Conservation (phyloP, 1,140 invertebrate species). For the Calosoma granatense region DNA sequence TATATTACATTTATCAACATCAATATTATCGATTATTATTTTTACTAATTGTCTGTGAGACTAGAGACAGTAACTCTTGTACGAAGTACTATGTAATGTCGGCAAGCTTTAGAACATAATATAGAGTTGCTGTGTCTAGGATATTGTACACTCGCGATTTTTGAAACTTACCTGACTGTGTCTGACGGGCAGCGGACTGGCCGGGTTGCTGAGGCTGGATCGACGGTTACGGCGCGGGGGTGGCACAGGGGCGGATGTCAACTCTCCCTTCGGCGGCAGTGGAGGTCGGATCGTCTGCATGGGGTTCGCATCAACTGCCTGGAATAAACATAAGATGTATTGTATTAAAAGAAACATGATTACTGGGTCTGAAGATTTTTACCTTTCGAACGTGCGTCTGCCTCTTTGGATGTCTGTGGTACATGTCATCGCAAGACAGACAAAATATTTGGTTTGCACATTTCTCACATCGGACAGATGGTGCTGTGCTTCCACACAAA, state of each 20-base stretch:
- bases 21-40: neutral
- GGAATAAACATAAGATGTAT: too few relatives aligned
- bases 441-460: constrained; percentile 74
- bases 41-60: too few relatives aligned
- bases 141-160: neutral
- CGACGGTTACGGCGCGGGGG: constrained; percentile 69
- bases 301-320: constrained; percentile 26
- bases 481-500: constrained; percentile 67
- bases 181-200: constrained; percentile 27
- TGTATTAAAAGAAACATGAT: neutral
- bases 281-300: constrained; percentile 50
- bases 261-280: constrained; percentile 65
- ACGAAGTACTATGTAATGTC: too few relatives aligned
- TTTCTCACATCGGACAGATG: constrained; percentile 65
- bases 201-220: constrained; percentile 30
- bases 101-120: too few relatives aligned
- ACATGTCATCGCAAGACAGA: constrained; percentile 84
- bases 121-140: neutral
- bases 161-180: constrained; percentile 26
- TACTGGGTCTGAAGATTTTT: too few relatives aligned
- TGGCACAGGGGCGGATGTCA: constrained; percentile 57
- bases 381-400: constrained; percentile 66
- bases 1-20: neutral
- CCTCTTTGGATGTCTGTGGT: constrained; percentile 83
- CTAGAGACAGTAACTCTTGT: too few relatives aligned